phyloP scores from a whole-genome alignment of 2,888 invertebrate genomes.

The Timema podura region DNA sequence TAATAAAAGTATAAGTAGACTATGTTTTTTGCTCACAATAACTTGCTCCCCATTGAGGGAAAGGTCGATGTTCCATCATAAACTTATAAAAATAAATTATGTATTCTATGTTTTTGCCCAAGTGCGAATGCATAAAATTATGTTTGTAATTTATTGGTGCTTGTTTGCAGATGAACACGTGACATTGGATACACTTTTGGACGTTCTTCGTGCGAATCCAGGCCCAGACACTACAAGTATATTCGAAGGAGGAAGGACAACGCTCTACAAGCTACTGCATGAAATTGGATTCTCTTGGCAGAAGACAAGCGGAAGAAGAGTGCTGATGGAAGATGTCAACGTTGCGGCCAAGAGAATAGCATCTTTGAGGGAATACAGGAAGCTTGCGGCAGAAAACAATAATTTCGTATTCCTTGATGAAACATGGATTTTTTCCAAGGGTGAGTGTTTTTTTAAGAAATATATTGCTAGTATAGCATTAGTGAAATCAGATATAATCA shows the following conservation, averaged over 20 bases:
- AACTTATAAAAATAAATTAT: too few species aligned
- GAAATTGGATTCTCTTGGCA: background rate
- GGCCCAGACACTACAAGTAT: background rate
- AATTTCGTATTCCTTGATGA: slow-evolving; percentile 9
- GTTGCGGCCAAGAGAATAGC: background rate
- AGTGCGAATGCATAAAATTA: too few species aligned
- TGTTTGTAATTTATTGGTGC: too few species aligned
- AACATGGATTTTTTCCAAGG: slow-evolving; percentile 10
- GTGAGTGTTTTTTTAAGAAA: background rate
- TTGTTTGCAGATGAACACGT: background rate
- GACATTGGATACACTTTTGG: background rate
- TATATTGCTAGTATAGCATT: too few species aligned
- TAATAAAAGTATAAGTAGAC: too few species aligned
- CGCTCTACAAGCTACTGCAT: background rate
- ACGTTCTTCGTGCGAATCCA: background rate
- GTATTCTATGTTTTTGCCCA: too few species aligned
- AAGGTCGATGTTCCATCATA: too few species aligned
- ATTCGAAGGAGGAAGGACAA: background rate
- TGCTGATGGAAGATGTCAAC: background rate
- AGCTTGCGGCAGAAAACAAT: background rate
- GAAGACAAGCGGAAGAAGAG: background rate
- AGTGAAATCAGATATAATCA: background rate
- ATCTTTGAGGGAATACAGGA: background rate
- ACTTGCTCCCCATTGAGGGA: too few species aligned
- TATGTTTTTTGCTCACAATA: too few species aligned